Base-by-base conservation (phyloP, 2,113 vertebrate genomes). In the Ictalurus punctatus region DNA sequence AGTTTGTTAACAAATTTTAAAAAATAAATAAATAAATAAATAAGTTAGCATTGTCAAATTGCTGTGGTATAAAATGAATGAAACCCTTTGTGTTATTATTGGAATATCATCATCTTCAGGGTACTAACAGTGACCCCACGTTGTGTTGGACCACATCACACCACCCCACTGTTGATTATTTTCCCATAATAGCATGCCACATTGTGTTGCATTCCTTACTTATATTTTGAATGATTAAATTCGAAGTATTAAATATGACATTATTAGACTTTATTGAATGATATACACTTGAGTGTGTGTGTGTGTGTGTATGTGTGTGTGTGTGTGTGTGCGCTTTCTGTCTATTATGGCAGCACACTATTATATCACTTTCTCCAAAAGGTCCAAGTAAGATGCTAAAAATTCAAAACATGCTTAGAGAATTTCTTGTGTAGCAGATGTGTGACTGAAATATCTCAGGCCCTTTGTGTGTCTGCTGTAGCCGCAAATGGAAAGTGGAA, bases 401-500 rank as follows among this genome's bases (percentile, higher is more conserved):
- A 71, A 54, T 48, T 23, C 23, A 21, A 69, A 37, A 40, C 52
- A 83, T 59, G 34, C 61, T 44, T 44, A 14, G 19, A 54, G 17
- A 69, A 58, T 71, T 25, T 56, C 48, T 69, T 82, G 40, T 67
- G n/a, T 52, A 76, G 56, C 82, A 86, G 58, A 63, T 63, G 59
- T 86, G 14, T 73, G 67, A 76, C 48, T 86, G 58, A 83, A 90
- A 86, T 86, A 90, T 90, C 58, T 83, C 58, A 63, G 58, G 81
- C 37, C 21, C 23, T 63, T 61, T 83, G 81, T 83, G 76, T 82
- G 76, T 87, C 56, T 34, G 74, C 83, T 73, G 63, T 59, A 84
- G 59, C 87, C 83, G 52, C 86, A 90, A 90, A 80, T 84, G 83
- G 78, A 44, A 74, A 27, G n/a, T 86, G 88, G 85, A 89, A 86